Conservation (phyloP, 2,797 vertebrate genomes). For the Cottoperca gobio region DNA sequence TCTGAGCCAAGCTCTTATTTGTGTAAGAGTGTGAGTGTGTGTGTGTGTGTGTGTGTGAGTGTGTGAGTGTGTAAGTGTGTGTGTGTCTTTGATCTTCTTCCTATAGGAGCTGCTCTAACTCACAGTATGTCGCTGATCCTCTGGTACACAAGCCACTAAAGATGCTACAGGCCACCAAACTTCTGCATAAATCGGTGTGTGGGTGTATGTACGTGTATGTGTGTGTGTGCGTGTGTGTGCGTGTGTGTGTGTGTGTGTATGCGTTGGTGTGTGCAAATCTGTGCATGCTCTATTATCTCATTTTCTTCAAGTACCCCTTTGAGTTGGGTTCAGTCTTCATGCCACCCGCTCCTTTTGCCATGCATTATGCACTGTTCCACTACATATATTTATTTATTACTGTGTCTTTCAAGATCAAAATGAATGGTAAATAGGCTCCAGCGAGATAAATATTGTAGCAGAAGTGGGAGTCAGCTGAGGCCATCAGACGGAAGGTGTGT, state of each 20-base stretch:
- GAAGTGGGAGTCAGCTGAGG: conserved; percentile 48
- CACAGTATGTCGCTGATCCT: conserved; percentile 34
- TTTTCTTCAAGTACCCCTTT: conserved; percentile 56
- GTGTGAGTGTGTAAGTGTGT: no score
- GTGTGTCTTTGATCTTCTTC: conserved; percentile 48
- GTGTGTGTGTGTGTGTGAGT: neutral
- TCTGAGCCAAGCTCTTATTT: conserved; percentile 4
- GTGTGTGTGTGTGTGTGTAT: neutral
- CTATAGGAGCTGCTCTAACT: conserved; percentile 37
- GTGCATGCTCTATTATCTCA: conserved; percentile 61
- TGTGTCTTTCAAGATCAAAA: conserved; percentile 74
- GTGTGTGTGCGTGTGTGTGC: conserved; percentile 3
- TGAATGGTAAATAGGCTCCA: conserved; percentile 64
- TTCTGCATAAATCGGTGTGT: conserved; percentile 28
- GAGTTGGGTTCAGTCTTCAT: conserved; percentile 51
- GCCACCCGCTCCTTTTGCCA: conserved; percentile 53
- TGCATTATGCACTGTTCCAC: conserved; percentile 71
- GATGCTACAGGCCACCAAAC: conserved; percentile 57
- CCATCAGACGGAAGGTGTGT: conserved; percentile 40
- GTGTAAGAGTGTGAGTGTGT: neutral
- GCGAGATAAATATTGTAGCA: conserved; percentile 58
- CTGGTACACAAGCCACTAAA: conserved; percentile 43
- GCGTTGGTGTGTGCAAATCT: conserved; percentile 26
- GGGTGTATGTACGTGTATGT: conserved; percentile 3
- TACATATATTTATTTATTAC: conserved; percentile 74